Conservation (phyloP, 2,797 vertebrate species). For the Knipowitschia caucasica region DNA sequence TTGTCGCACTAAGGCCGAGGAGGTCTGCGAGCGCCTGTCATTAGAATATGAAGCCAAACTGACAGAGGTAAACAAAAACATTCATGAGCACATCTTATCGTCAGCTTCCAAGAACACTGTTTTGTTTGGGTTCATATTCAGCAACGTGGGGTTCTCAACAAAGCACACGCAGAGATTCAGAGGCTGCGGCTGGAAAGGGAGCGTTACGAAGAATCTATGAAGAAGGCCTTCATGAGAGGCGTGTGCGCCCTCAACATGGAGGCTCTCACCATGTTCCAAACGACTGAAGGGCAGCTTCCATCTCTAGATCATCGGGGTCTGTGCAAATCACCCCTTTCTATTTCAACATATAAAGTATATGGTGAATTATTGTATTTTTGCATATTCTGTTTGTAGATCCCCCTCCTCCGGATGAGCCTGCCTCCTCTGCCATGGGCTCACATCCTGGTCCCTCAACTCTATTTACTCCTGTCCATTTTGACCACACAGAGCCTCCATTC, state of each 20-base stretch:
- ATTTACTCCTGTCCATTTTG: slow-evolving; percentile 71
- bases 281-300: slow-evolving; percentile 66
- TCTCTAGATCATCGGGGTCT: slow-evolving; percentile 67
- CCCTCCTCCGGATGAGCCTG: slow-evolving; percentile 61
- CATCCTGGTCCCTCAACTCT: slow-evolving; percentile 51
- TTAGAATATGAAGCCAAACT: slow-evolving; percentile 85
- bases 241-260: slow-evolving; percentile 96
- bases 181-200: slow-evolving; percentile 84
- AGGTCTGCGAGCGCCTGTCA: slow-evolving; percentile 85
- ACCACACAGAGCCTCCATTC: slow-evolving; percentile 48
- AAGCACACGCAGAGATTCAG: slow-evolving; percentile 82
- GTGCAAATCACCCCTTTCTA: slow-evolving; percentile 17
- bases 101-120: neutral
- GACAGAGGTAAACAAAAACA: slow-evolving; percentile 75
- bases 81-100: slow-evolving; percentile 1
- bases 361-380: slow-evolving; percentile 11
- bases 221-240: slow-evolving; percentile 97
- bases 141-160: slow-evolving; percentile 80
- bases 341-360: neutral
- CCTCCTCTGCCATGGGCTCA: slow-evolving; percentile 48
- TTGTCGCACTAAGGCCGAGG: slow-evolving; percentile 85
- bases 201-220: slow-evolving; percentile 90
- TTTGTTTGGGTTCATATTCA: slow-evolving; percentile 35
- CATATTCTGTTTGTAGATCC: slow-evolving; percentile 45
- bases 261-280: slow-evolving; percentile 91